Evolutionary conservation across 1,140 invertebrate genomes (phyloP), one percentile per base, ranked within the genome.

Genomic region (Pseudachorutes palmiensis): DNA sequence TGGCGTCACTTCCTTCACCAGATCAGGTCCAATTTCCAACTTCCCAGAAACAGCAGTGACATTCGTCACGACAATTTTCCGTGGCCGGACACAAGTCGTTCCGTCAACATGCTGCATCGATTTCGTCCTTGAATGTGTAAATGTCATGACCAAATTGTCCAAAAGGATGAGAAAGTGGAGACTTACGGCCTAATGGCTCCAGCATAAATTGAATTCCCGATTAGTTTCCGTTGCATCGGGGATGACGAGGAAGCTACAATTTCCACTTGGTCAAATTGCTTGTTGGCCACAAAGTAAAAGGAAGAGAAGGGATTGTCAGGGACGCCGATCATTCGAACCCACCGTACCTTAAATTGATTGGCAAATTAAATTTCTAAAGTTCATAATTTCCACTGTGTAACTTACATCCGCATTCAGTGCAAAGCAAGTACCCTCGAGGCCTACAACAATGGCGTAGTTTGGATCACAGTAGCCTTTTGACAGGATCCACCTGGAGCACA

Each of bases 391-490:
- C 5, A 22, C 5, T 28, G 9, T 30, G 16, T 33, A 22, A 29
- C 59, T 61, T 61, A 61, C 65, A 61, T 66, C 58, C 36, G 33
- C 32, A 36, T 66, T 48, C 2, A 66, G 30, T 28, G 30, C 41
- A 58, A 66, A 66, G 33, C 65, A 66, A 16, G 65, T 59, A 9
- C 65, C 65, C 16, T 61, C 41, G 2, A 51, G 9, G 22, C 51
- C 65, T 2, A 66, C 31, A 61, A 66, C 55, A 26, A 66, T 49
- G 2, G 33, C 32, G 9, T 28, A 55, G 24, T 14, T 28, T 1
- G 30, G 31, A 49, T 66, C 65, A 61, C 65, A 66, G 32, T 58
- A 66, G 1, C 65, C 65, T n/a, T 29, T 60, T 29, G 65, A 55
- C 24, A 66, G 55, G 1, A 66, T n/a, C 65, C 65, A 66, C 29